A percentile compares a stretch with the other conserved stretches of the same genome.
Conservation (phyloP, 2,888 invertebrate genomes). For the Chromoteleia sp. region DNA sequence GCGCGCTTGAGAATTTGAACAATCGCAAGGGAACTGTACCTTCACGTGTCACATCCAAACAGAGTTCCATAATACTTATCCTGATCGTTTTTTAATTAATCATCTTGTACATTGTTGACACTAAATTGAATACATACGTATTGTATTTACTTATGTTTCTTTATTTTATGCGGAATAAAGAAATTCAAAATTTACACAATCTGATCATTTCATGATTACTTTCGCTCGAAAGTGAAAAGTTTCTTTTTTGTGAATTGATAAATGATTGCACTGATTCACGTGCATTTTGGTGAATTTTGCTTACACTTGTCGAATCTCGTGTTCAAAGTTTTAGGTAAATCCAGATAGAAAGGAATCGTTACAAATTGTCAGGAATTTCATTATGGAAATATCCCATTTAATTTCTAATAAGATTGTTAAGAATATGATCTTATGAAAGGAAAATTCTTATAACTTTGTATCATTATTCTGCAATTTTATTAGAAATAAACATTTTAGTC, state of each 20-base stretch:
- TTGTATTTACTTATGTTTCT: constrained; percentile 53
- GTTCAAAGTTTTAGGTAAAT: too few relatives aligned
- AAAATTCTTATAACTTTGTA: too few relatives aligned
- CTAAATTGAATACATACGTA: constrained; percentile 49
- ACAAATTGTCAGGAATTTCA: not conserved
- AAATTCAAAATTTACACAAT: constrained; percentile 41
- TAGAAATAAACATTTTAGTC: too few relatives aligned
- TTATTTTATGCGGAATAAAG: constrained; percentile 56
- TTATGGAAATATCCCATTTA: not conserved
- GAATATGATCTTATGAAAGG: not conserved
- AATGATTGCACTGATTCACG: too few relatives aligned
- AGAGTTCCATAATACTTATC: constrained; percentile 53
- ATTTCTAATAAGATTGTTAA: too few relatives aligned
- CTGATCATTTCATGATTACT: not conserved
- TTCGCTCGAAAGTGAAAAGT: too few relatives aligned
- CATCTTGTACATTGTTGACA: constrained; percentile 65
- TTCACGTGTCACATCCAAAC: constrained; percentile 48
- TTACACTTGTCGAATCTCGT: too few relatives aligned
- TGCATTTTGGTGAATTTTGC: too few relatives aligned
- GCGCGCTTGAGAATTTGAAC: constrained; percentile 10
- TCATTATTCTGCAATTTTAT: too few relatives aligned
- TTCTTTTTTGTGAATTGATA: too few relatives aligned
- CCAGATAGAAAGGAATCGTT: too few relatives aligned
- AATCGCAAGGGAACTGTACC: constrained; percentile 11
- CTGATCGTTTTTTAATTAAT: constrained; percentile 55